phyloP scores from a whole-genome alignment of 2,888 invertebrate species.

The Aphidoletes aphidimyza region DNA sequence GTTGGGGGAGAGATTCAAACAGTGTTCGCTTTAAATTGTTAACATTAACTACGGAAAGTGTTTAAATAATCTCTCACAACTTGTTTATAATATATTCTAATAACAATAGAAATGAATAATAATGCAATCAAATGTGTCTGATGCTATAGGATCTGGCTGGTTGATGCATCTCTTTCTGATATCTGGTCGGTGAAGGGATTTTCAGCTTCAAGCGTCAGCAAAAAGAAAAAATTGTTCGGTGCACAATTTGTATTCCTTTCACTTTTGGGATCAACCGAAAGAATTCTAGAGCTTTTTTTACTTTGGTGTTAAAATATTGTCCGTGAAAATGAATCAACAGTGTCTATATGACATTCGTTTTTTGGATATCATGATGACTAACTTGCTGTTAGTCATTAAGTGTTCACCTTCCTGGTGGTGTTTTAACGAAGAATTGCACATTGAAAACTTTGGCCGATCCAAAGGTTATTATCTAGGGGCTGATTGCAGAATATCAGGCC shows the following conservation, averaged over 20 bases:
- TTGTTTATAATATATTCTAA: conserved; percentile 47
- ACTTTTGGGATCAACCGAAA: too few species aligned
- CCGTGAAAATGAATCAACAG: too few species aligned
- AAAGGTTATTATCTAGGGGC: too few species aligned
- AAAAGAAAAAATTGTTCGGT: conserved; percentile 7
- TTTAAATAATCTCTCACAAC: not conserved
- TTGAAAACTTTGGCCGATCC: too few species aligned
- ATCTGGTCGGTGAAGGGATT: not conserved
- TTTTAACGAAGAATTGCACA: too few species aligned
- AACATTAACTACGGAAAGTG: not conserved
- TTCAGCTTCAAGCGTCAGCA: not conserved
- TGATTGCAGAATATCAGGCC: too few species aligned
- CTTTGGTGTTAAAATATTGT: too few species aligned
- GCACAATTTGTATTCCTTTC: not conserved
- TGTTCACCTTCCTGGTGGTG: too few species aligned
- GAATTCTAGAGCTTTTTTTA: too few species aligned
- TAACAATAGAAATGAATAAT: not conserved
- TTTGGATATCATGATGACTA: too few species aligned
- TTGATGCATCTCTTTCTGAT: not conserved
- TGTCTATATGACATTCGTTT: too few species aligned
- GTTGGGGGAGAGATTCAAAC: not conserved
- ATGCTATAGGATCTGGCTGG: not conserved
- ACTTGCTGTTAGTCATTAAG: too few species aligned
- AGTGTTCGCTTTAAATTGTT: not conserved
- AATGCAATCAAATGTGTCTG: not conserved